phyloP scores from a whole-genome alignment of 2,888 invertebrate genomes.

The Chaetoderma sp. region DNA sequence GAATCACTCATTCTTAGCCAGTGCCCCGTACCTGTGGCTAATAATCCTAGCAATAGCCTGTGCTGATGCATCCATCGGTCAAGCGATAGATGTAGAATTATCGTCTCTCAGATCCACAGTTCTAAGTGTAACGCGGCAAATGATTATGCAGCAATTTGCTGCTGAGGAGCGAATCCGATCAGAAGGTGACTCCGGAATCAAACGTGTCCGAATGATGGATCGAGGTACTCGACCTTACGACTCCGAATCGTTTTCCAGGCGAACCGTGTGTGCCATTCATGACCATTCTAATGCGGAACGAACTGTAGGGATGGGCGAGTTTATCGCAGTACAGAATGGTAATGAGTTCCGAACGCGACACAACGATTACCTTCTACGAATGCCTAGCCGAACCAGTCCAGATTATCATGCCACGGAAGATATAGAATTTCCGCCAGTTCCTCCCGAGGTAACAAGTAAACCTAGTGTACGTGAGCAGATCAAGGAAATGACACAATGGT shows the following conservation, averaged over 20 bases:
- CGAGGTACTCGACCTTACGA: slow-evolving; percentile 45
- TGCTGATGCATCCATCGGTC: too few relatives aligned
- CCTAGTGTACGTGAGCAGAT: slow-evolving; percentile 44
- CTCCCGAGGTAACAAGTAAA: slow-evolving; percentile 43
- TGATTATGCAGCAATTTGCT: slow-evolving; percentile 47
- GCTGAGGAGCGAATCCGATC: slow-evolving; percentile 49
- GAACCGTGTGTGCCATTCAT: slow-evolving; percentile 42
- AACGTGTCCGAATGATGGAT: too few relatives aligned
- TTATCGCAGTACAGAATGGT: slow-evolving; percentile 51
- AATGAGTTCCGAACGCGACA: slow-evolving; percentile 55
- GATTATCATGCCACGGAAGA: slow-evolving; percentile 38
- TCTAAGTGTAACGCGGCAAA: slow-evolving; percentile 42
- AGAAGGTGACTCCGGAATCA: too few relatives aligned
- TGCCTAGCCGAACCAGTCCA: slow-evolving; percentile 34
- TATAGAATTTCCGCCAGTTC: slow-evolving; percentile 47
- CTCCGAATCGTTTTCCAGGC: slow-evolving; percentile 27
- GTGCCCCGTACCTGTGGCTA: too few relatives aligned
- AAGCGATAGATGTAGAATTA: too few relatives aligned
- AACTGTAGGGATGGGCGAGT: too few relatives aligned
- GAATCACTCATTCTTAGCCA: too few relatives aligned
- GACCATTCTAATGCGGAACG: slow-evolving; percentile 44
- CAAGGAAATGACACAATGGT: slow-evolving; percentile 46
- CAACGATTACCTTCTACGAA: slow-evolving; percentile 48
- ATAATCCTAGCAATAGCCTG: too few relatives aligned
- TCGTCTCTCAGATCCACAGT: slow-evolving; percentile 31